These are phyloP conservation scores for Exocentrus adspersus DNA, from an alignment of 2,888 invertebrate species.

Conservation along the genomic window DNA sequence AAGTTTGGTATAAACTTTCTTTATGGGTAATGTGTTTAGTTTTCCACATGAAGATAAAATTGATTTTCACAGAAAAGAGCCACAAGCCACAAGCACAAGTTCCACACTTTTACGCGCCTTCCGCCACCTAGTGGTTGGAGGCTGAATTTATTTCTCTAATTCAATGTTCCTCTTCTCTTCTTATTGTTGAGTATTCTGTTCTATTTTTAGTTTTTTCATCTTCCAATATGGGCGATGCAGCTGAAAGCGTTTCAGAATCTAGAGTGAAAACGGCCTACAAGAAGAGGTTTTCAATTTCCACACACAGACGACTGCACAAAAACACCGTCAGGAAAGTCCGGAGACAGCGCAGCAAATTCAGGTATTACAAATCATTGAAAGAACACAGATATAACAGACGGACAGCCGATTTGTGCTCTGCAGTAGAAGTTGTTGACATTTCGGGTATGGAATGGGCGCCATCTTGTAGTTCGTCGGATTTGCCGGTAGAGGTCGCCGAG, in stretches of 20 bases:
- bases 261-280: not conserved
- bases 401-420: slow-evolving; percentile 50
- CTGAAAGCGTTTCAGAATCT: not conserved
- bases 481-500: slow-evolving; percentile 54
- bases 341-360: slow-evolving; percentile 45
- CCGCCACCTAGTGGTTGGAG: too few species aligned
- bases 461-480: slow-evolving; percentile 28
- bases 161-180: too few species aligned
- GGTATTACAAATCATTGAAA: slow-evolving; percentile 46
- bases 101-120: too few species aligned
- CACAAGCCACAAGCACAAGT: too few species aligned
- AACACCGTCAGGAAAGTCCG: slow-evolving; percentile 36
- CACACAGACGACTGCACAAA: not conserved
- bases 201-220: too few species aligned
- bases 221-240: slow-evolving; percentile 15
- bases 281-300: not conserved
- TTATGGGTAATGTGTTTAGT: too few species aligned
- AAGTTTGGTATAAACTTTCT: too few species aligned
- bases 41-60: too few species aligned
- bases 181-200: too few species aligned
- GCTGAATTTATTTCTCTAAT: too few species aligned
- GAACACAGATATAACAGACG: slow-evolving; percentile 39
- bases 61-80: too few species aligned
- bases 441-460: slow-evolving; percentile 51
- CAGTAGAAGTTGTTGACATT: slow-evolving; percentile 51